These are phyloP conservation scores for Mayetiola destructor DNA, from an alignment of 2,888 invertebrate species.

Conservation along the genomic window DNA sequence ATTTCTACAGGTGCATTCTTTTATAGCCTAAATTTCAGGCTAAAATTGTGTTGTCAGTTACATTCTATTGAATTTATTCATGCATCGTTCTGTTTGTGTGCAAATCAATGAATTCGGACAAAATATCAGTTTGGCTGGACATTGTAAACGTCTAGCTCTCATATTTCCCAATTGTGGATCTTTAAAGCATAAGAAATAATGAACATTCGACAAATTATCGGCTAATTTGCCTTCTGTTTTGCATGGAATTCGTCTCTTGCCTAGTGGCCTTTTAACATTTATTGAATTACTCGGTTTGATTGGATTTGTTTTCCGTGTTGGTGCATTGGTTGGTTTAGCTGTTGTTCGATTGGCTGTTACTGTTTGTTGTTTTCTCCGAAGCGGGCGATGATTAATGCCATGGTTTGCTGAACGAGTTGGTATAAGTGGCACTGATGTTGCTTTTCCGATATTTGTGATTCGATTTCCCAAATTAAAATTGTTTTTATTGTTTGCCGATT, in stretches of 20 bases:
- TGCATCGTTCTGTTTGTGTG: constrained; percentile 23
- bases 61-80: neutral
- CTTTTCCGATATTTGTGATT: constrained; percentile 20
- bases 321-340: neutral
- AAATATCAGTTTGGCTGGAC: constrained; percentile 36
- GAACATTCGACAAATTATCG: constrained; percentile 35
- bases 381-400: neutral
- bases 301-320: neutral
- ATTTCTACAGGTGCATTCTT: neutral
- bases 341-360: too few relatives aligned
- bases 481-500: neutral
- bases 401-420: constrained; percentile 16
- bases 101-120: constrained; percentile 36
- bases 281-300: neutral
- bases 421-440: constrained; percentile 23
- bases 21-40: neutral
- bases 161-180: constrained; percentile 30
- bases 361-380: neutral
- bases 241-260: constrained; percentile 22
- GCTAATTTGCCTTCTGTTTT: constrained; percentile 36
- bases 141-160: constrained; percentile 36
- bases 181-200: constrained; percentile 38
- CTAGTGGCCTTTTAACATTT: neutral
- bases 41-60: neutral
- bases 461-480: neutral